Percentiles rank a stretch among this genome's conserved stretches.
These are phyloP conservation scores for Acromyrmex echinatior DNA, from an alignment of 1,140 invertebrate species.

Conservation along the genomic window DNA sequence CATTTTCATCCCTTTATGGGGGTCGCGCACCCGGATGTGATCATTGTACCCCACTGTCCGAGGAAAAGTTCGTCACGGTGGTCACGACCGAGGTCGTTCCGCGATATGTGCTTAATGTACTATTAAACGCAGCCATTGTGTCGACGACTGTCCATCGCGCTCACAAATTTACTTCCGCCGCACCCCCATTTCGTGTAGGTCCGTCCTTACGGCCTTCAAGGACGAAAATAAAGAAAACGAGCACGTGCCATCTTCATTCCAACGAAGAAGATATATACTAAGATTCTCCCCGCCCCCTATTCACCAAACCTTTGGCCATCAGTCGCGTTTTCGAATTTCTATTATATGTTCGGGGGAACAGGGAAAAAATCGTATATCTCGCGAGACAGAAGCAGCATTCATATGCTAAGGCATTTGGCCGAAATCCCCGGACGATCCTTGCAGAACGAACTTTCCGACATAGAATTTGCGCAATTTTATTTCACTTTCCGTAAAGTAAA, in stretches of 20 bases:
- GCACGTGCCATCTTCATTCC: conserved; percentile 74
- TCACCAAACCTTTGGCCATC: conserved; percentile 49
- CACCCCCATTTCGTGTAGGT: conserved; percentile 25
- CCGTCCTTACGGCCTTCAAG: conserved; percentile 20
- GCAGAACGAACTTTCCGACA: conserved; percentile 46
- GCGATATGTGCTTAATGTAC: conserved; percentile 80
- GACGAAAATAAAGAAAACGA: conserved; percentile 43
- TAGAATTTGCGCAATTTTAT: neutral
- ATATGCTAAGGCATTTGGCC: conserved; percentile 71
- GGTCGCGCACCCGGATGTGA: conserved; percentile 32
- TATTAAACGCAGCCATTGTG: conserved; percentile 83
- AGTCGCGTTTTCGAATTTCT: conserved; percentile 46
- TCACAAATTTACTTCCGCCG: conserved; percentile 81
- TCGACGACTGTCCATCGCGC: conserved; percentile 75
- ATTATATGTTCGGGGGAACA: neutral
- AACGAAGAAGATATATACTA: conserved; percentile 69
- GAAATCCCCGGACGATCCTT: conserved; percentile 40
- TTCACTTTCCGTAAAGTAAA: neutral
- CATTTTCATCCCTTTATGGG: conserved; percentile 31
- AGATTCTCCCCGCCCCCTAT: conserved; percentile 61
- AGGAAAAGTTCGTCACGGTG: conserved; percentile 72
- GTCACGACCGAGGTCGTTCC: conserved; percentile 62
- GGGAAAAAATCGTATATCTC: conserved; percentile 52
- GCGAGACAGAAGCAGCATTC: conserved; percentile 51
- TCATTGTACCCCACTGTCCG: conserved; percentile 46